Conservation (phyloP, 2,113 vertebrate genomes). For the Alligator sinensis region DNA sequence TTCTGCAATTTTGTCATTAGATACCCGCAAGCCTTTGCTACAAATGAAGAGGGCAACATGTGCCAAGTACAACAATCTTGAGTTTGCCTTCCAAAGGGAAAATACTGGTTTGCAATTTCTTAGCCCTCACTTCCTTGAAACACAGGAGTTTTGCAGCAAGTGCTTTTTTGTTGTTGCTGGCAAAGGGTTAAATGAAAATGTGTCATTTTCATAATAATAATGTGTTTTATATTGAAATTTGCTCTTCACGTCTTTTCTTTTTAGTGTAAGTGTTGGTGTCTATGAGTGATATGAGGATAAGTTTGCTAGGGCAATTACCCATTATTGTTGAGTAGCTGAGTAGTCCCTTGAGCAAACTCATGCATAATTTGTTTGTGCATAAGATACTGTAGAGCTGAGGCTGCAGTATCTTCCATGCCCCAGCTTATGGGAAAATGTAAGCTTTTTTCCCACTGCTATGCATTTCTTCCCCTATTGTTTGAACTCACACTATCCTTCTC, state of each 20-base stretch:
- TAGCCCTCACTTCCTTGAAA: conserved; percentile 47
- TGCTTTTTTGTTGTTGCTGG: conserved; percentile 18
- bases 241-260: conserved; percentile 70
- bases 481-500: conserved; percentile 67
- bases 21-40: conserved; percentile 75
- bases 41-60: conserved; percentile 69
- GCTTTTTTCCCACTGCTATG: conserved; percentile 61
- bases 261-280: conserved; percentile 68
- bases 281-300: conserved; percentile 76
- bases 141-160: rapidly evolving
- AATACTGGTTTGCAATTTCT: conserved; percentile 60
- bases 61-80: conserved; percentile 74
- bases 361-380: conserved; percentile 82
- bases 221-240: conserved; percentile 76
- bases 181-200: conserved; percentile 75
- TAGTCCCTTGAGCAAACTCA: conserved; percentile 79
- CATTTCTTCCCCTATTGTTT: conserved; percentile 72
- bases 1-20: conserved; percentile 77
- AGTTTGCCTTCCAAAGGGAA: conserved; percentile 65
- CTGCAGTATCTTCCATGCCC: conserved; percentile 62
- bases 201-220: conserved; percentile 77
- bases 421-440: conserved; percentile 68
- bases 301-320: conserved; percentile 80
- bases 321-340: conserved; percentile 80
- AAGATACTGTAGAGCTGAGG: conserved; percentile 75